Percentiles rank a stretch among this genome's conserved stretches.
phyloP scores from a whole-genome alignment of 1,140 invertebrate species.

The Lutraria rhynchaena region DNA sequence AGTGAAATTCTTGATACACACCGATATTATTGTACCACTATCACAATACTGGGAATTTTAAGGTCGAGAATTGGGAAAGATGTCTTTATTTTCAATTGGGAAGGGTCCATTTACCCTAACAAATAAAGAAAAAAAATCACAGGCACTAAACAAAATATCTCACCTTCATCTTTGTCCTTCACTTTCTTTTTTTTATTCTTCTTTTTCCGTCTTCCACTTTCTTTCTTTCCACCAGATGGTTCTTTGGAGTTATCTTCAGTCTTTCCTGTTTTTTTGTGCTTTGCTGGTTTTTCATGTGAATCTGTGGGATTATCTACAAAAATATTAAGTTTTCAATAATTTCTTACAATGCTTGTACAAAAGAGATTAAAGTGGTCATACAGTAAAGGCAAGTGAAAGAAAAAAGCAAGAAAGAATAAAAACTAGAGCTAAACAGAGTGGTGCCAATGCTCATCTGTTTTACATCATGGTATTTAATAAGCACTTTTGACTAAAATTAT shows the following conservation, averaged over 20 bases:
- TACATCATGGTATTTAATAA: too few species aligned
- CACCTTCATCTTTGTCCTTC: conserved; percentile 86
- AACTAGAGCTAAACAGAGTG: too few species aligned
- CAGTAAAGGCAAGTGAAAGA: not conserved
- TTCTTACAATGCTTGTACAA: not conserved
- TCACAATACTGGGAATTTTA: too few species aligned
- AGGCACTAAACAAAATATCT: not conserved
- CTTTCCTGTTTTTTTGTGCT: conserved; percentile 68
- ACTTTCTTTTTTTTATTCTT: conserved; percentile 90
- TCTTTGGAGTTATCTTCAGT: conserved; percentile 63
- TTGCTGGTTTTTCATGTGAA: conserved; percentile 58
- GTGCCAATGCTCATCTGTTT: too few species aligned
- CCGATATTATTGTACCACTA: too few species aligned
- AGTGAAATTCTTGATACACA: too few species aligned
- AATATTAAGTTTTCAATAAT: not conserved
- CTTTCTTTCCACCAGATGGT: conserved; percentile 58
- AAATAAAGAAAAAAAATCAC: too few species aligned
- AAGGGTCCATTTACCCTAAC: too few species aligned
- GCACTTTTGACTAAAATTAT: too few species aligned
- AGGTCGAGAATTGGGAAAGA: too few species aligned
- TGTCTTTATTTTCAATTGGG: too few species aligned
- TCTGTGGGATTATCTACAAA: conserved; percentile 58
- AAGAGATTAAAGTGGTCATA: not conserved
- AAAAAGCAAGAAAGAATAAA: too few species aligned
- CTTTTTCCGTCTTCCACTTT: conserved; percentile 83